Base-by-base conservation (phyloP, 2,113 vertebrate genomes). In the Nesoenas mayeri region DNA sequence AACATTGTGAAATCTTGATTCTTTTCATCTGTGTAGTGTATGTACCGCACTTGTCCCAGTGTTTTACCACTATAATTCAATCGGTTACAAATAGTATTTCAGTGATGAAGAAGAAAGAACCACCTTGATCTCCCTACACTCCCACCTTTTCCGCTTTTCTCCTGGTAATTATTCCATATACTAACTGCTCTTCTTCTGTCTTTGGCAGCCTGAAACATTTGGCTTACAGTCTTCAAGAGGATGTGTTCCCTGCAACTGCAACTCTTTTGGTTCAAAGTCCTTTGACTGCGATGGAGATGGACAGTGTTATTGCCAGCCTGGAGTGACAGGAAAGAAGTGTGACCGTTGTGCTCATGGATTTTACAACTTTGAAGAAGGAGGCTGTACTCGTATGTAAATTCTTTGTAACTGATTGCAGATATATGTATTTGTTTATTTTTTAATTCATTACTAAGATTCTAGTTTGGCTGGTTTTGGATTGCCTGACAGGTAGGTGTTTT, bases 231-330 rank as follows among this genome's bases (percentile, higher is more conserved):
- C 97, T 1, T 96, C 97, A 26, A 98, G 98, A 28, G 98, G 97
- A 28, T 99, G 99, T 44, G 71, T 98, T 67, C 99, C 99, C 2
- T 99, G 99, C 93, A 98, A 99, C 96, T 99, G 99, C 91, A 99
- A 99, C 97, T 99, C 99, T 2, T 99, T 99, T 81, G 99, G 99
- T 14, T 99, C 99, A 67, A 99, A 99, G 92, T 99, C 99, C 7
- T 99, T 99, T 0, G 99, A 99, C 94, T 99, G 99, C 11, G 97
- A 98, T 79, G 99, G 98, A 77, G 97, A 44, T 3, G 99, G 99
- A 24, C 99, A 99, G 66, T 99, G 99, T 91, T 99, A 98, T 12
- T 99, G 99, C 95, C 99, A 99, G 90, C 99, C 99, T 5, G 99
- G 99, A n/a, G 99, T 99, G 78, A 66, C 96, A 1, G 99, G 98